Conservation (phyloP, 1,140 invertebrate genomes). For the Agrypnia vestita region DNA sequence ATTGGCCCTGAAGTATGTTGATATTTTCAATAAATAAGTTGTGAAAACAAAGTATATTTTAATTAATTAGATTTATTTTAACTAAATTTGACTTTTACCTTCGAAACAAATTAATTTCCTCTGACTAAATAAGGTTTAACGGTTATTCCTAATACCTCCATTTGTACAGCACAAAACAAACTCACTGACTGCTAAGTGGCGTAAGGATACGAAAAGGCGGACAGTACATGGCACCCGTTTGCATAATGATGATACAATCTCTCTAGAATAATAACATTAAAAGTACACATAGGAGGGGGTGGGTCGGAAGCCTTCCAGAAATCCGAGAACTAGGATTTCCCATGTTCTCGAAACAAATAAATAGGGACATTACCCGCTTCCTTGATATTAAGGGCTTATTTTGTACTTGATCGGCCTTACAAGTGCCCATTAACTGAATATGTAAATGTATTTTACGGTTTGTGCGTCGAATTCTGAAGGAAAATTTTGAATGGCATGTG, state of each 20-base stretch:
- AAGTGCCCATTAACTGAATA: slow-evolving; percentile 1
- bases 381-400: slow-evolving; percentile 17
- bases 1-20: no score
- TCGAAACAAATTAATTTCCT: no score
- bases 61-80: no score
- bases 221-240: slow-evolving; percentile 45
- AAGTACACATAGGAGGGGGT: slow-evolving; percentile 38
- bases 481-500: no score
- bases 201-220: neutral
- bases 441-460: neutral
- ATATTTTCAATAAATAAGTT: no score
- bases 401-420: slow-evolving; percentile 8
- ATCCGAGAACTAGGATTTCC: slow-evolving; percentile 7
- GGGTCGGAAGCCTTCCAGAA: neutral
- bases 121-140: no score
- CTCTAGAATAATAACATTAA: slow-evolving; percentile 52
- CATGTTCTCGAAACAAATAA: slow-evolving; percentile 3
- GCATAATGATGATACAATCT: slow-evolving; percentile 59
- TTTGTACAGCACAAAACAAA: neutral
- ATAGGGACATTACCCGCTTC: slow-evolving; percentile 15
- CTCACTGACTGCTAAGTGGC: neutral
- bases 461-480: no score
- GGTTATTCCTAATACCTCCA: no score
- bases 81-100: no score
- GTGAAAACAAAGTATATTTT: no score